Evolutionary conservation across 2,888 invertebrate species (phyloP).

Genomic region (Cantharis rufa): DNA sequence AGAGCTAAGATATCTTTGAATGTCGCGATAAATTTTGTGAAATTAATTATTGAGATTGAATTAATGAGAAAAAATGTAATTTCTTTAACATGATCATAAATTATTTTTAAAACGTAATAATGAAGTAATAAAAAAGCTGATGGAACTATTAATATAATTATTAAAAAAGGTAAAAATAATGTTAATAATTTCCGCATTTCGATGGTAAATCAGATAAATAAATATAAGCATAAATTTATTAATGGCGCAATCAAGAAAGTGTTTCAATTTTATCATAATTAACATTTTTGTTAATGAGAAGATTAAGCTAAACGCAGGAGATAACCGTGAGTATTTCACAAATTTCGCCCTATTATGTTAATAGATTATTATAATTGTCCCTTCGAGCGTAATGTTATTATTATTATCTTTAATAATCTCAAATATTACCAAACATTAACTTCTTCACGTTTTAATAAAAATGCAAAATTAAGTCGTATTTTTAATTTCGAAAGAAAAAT

Average conservation of each 20-base stretch:
- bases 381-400: constrained; percentile 15
- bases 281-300: background rate
- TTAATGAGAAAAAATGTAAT: too few species aligned
- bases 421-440: constrained; percentile 13
- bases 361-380: constrained; percentile 19
- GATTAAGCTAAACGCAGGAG: constrained; percentile 5
- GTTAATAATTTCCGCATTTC: background rate
- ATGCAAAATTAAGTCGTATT: constrained; percentile 13
- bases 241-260: background rate
- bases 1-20: too few species aligned
- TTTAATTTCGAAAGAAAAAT: constrained; percentile 18
- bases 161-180: background rate
- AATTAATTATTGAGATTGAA: too few species aligned
- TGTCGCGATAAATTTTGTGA: too few species aligned
- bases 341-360: constrained; percentile 18
- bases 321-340: constrained; percentile 16
- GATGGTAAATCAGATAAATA: background rate
- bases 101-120: too few species aligned
- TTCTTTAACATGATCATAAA: too few species aligned
- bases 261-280: background rate
- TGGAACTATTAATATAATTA: too few species aligned
- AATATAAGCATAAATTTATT: background rate
- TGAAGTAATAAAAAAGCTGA: too few species aligned
- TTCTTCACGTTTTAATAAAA: constrained; percentile 21
- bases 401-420: constrained; percentile 2